These are phyloP conservation scores for Crocodylus rhombifer DNA, from an alignment of 2,797 vertebrate species.

Conservation along the genomic window DNA sequence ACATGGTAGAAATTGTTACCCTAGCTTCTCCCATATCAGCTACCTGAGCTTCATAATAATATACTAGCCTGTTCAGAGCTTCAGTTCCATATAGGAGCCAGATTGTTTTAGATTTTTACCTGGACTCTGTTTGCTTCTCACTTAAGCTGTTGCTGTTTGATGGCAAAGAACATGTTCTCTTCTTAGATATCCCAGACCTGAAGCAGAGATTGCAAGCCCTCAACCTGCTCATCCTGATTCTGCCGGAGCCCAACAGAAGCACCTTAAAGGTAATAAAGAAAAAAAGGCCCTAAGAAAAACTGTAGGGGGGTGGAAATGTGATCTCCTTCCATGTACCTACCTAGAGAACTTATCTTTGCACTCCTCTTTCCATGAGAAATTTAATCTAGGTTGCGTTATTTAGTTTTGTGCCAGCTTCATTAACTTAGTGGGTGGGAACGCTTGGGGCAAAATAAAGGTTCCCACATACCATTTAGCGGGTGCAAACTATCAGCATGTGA, in stretches of 20 bases:
- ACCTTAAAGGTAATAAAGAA: slow-evolving; percentile 87
- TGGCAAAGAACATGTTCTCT: neutral
- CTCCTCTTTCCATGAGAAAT: neutral
- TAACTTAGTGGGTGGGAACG: neutral
- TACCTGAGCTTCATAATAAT: neutral
- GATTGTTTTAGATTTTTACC: neutral
- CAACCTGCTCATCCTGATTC: slow-evolving; percentile 90
- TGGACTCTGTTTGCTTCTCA: neutral
- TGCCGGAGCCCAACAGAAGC: slow-evolving; percentile 92
- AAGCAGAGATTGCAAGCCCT: slow-evolving; percentile 92
- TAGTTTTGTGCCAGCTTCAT: neutral
- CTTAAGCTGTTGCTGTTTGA: neutral
- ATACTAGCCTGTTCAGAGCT: neutral
- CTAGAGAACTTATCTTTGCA: neutral
- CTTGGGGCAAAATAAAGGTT: neutral
- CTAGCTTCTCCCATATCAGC: neutral
- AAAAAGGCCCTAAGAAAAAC: no score
- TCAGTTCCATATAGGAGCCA: neutral
- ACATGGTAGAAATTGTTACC: neutral
- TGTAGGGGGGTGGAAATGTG: neutral
- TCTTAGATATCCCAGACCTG: slow-evolving; percentile 87
- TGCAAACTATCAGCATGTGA: accelerated
- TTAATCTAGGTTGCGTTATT: accelerated
- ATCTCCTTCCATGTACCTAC: neutral
- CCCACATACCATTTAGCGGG: neutral